A percentile compares a stretch with the other conserved stretches of the same genome.
These are phyloP conservation scores for Serrognathus titanus DNA, from an alignment of 2,888 invertebrate species.

Conservation along the genomic window DNA sequence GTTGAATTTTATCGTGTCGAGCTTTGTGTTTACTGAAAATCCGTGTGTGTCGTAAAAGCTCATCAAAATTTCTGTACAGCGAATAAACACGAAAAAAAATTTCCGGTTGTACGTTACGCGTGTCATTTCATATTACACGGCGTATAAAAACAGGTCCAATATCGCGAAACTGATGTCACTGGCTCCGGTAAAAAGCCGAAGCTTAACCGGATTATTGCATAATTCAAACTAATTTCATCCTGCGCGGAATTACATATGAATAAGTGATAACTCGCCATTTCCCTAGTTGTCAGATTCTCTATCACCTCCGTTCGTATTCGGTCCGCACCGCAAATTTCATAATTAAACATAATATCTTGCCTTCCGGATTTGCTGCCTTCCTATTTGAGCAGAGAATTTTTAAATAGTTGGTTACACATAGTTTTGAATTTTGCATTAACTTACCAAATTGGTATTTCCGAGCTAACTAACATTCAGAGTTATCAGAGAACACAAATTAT, in stretches of 20 bases:
- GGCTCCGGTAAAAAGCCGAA: not conserved
- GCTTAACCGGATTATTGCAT: slow-evolving; percentile 39
- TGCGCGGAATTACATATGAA: slow-evolving; percentile 44
- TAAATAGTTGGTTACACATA: not conserved
- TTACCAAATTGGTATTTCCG: too few species aligned
- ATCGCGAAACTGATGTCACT: not conserved
- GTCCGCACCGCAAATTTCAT: not conserved
- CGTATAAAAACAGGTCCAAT: not conserved
- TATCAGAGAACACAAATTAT: not conserved
- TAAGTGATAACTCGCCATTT: slow-evolving; percentile 39
- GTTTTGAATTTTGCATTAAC: too few species aligned
- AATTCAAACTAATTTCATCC: slow-evolving; percentile 44
- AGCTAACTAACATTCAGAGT: too few species aligned
- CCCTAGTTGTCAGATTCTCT: slow-evolving; percentile 31
- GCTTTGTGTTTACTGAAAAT: too few species aligned
- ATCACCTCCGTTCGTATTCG: not conserved
- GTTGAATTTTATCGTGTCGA: too few species aligned
- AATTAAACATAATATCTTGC: slow-evolving; percentile 1
- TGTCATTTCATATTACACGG: not conserved
- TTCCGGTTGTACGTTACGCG: not conserved
- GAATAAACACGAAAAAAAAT: too few species aligned
- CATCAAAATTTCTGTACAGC: too few species aligned
- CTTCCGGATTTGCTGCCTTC: not conserved
- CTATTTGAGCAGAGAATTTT: not conserved
- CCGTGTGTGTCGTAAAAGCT: too few species aligned